Conservation (phyloP, 23 tunicate species). For the Phallusia fumigata region DNA sequence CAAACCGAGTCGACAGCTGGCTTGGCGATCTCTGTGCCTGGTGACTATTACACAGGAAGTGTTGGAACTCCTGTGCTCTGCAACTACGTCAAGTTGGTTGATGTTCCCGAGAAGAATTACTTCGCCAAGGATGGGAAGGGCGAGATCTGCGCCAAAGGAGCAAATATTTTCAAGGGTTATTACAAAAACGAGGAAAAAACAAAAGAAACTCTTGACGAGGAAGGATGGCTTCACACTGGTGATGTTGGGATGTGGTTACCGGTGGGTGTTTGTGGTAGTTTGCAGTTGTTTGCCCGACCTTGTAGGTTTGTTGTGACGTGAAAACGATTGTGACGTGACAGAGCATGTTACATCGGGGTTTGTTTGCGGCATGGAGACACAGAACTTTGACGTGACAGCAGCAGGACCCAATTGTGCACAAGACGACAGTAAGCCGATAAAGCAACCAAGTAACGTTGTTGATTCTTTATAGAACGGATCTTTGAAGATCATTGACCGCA, state of each 20-base stretch:
- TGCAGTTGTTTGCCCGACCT: background rate
- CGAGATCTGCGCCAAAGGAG: slow-evolving; percentile 80
- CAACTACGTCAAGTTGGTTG: slow-evolving; percentile 67
- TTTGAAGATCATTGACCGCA: slow-evolving; percentile 91
- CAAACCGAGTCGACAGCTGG: slow-evolving; percentile 72
- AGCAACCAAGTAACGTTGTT: background rate
- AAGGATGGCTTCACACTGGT: slow-evolving; percentile 99
- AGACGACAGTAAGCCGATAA: no score
- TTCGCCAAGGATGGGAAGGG: slow-evolving; percentile 86
- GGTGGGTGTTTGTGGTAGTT: slow-evolving; percentile 33
- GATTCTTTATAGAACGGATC: slow-evolving; percentile 71
- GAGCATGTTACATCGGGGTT: no score
- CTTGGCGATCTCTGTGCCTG: slow-evolving; percentile 46
- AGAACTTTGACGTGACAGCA: no score
- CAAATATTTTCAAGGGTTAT: slow-evolving; percentile 72
- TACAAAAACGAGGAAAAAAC: slow-evolving; percentile 89
- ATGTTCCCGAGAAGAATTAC: slow-evolving; percentile 92
- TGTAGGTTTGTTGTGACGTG: no score
- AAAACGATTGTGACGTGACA: no score
- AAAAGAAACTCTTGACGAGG: slow-evolving; percentile 82
- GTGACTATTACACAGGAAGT: slow-evolving; percentile 70
- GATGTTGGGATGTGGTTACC: slow-evolving; percentile 95
- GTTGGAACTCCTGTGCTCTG: slow-evolving; percentile 57
- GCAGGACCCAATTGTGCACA: no score
- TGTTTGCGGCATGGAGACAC: no score